A percentile compares a stretch with the other conserved stretches of the same genome.
Conservation (phyloP, 2,113 vertebrate species). For the Epinephelus moara region DNA sequence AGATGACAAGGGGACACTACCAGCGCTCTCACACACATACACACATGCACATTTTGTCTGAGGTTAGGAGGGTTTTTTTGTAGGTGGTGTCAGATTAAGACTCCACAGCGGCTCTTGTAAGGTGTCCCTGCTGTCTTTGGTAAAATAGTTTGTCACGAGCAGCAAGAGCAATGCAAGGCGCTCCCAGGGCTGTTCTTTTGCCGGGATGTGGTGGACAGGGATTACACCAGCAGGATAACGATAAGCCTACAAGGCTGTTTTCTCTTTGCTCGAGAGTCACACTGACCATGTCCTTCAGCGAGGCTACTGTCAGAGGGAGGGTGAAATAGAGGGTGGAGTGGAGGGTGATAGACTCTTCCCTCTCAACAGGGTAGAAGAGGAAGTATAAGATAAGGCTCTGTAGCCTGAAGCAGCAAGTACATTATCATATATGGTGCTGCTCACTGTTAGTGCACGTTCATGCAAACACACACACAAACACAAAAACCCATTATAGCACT, state of each 20-base stretch:
- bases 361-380: slow-evolving; percentile 4
- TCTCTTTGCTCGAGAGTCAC: slow-evolving; percentile 57
- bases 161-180: slow-evolving; percentile 27
- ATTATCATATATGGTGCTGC: not conserved
- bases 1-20: slow-evolving; percentile 67
- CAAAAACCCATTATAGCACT: slow-evolving; percentile 19
- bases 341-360: slow-evolving; percentile 13
- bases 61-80: slow-evolving; percentile 24
- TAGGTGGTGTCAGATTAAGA: slow-evolving; percentile 49
- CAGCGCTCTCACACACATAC: slow-evolving; percentile 13
- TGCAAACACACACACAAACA: slow-evolving; percentile 12
- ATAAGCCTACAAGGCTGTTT: slow-evolving; percentile 74
- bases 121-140: slow-evolving; percentile 59
- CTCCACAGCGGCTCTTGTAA: slow-evolving; percentile 39
- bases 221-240: slow-evolving; percentile 74
- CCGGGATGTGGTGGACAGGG: slow-evolving; percentile 62
- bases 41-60: slow-evolving; percentile 23
- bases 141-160: slow-evolving; percentile 60
- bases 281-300: slow-evolving; percentile 69
- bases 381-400: slow-evolving; percentile 24
- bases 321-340: slow-evolving; percentile 19
- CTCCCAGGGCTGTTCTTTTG: slow-evolving; percentile 54
- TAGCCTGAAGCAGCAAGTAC: not conserved
- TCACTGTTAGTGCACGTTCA: not conserved
- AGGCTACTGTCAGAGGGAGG: slow-evolving; percentile 44